Base-by-base conservation (phyloP, 2,797 vertebrate species). In the Tinamus major region DNA sequence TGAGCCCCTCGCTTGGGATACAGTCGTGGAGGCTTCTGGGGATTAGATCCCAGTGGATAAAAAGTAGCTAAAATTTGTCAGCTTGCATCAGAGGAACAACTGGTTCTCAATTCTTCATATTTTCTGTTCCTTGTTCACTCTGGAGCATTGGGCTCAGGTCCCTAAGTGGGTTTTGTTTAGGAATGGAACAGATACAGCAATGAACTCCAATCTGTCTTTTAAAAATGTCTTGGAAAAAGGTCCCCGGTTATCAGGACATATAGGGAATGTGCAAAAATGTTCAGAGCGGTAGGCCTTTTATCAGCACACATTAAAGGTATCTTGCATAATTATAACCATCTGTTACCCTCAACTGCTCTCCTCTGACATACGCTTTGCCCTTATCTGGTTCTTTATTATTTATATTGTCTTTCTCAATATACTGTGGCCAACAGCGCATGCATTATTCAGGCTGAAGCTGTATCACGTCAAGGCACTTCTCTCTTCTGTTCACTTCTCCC, bases 251-350 rank as follows among this genome's bases (percentile, higher is more conserved):
- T 2, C 46, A 8, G 10, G 67, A 3, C 67, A 19, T 7, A 19
- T 8, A 35, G 11, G 0, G 33, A 62, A 31, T 2, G 20, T 6
- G 3, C 9, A 3, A 35, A 7, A 24, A 9, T 1, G 8, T 26
- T 62, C 24, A 14, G 24, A 41, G 41, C 11, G 2, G 16, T 44
- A 69, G 56, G 26, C n/a, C 33, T 62, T 71, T 56, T 39, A 39
- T 2, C 9, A 20, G n/a, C 72, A 55, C 10, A 5, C 6, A 10
- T 15, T 49, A 21, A 21, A 74, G 5, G 4, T 21, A 21, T 19
- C 59, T 44, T 16, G 31, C 39, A 4, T 1, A 4, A 26, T 20
- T 46, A 14, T 9, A 62, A 49, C 37, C 46, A n/a, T 21, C 12
- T n/a, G 26, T 29, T 41, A 8, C 26, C 37, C 18, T 19, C 7